Conservation (phyloP, 2,113 vertebrate genomes). For the Coptodon rendalli region DNA sequence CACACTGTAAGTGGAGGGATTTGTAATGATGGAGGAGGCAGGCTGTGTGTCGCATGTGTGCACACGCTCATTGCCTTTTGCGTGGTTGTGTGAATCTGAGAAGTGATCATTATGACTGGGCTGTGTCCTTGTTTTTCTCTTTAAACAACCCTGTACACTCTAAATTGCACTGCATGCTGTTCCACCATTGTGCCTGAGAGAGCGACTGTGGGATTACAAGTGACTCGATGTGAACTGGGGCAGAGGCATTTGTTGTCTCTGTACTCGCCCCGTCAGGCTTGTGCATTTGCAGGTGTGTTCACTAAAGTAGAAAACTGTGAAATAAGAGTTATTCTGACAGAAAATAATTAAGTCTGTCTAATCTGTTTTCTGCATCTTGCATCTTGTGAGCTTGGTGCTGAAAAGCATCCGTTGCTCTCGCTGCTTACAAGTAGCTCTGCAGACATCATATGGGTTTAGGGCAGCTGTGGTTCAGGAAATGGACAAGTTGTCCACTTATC, state of each 20-base stretch:
- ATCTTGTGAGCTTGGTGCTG: background rate
- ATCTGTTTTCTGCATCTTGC: background rate
- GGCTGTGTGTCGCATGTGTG: background rate
- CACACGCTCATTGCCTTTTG: background rate
- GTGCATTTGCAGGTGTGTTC: constrained; percentile 9
- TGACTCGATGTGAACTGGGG: constrained; percentile 6
- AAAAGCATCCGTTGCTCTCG: background rate
- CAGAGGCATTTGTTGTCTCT: constrained; percentile 14
- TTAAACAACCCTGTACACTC: constrained; percentile 10
- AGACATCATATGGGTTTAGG: background rate
- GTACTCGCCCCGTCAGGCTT: background rate
- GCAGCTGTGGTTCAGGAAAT: background rate
- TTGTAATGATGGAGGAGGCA: constrained; percentile 1
- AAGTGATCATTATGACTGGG: constrained; percentile 37
- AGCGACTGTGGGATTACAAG: background rate
- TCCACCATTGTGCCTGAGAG: constrained; percentile 9
- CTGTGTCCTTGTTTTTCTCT: constrained; percentile 39
- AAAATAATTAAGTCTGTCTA: background rate
- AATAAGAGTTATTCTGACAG: background rate
- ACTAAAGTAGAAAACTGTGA: background rate
- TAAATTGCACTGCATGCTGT: constrained; percentile 4
- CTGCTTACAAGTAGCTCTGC: background rate
- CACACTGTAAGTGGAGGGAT: constrained; percentile 13
- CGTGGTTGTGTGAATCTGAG: background rate
- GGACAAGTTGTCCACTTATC: background rate